Base-by-base conservation (phyloP, 2,888 invertebrate genomes). In the Rhingia rostrata region DNA sequence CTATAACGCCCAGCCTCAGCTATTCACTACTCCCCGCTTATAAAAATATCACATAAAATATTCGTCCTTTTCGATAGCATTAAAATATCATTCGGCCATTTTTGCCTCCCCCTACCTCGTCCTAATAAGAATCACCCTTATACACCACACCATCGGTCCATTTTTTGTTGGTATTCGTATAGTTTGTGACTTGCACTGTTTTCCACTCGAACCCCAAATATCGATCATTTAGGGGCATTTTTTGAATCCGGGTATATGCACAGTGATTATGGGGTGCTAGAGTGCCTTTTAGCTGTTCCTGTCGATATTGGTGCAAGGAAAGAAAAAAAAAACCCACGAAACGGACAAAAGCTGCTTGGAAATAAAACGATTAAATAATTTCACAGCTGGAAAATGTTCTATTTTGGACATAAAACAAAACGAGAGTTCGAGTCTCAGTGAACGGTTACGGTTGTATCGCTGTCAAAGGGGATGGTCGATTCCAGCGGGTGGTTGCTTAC, bases 281-380 rank as follows among this genome's bases (percentile, higher is more conserved):
- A 32, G 32, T 41, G 30, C 51, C 64, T 39, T 43, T 51, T 61
- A 33, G 45, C 22, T 10, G 10, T 47, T 63, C 30, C 32, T 58
- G 41, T 6, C 58, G 7, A n/a, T n/a, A 22, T 22, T 41, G 10
- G 7, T 10, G 9, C 6, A 6, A 41, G 12, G 53, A n/a, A 30
- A 41, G 0, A 39, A 12, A 53, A 45, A 10, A 77, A 54, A 39
- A 61, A 51, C 12, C 3, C 37, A n/a, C 4, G 47, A 45, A 39
- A 70, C 22, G 22, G 1, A 22, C 22, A 22, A 58, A 73, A 79
- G 37, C 61, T 53, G 39, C n/a, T 33, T 53, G 60, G 60, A 72
- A 53, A 72, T 33, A 66, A 66, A 79, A 66, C 73, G 51, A 75
- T 81, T 81, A 81, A 75, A 81, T 81, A 81, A 75, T 81, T 81